Conservation (phyloP, 2,888 invertebrate species). For the Spisula subtruncata region DNA sequence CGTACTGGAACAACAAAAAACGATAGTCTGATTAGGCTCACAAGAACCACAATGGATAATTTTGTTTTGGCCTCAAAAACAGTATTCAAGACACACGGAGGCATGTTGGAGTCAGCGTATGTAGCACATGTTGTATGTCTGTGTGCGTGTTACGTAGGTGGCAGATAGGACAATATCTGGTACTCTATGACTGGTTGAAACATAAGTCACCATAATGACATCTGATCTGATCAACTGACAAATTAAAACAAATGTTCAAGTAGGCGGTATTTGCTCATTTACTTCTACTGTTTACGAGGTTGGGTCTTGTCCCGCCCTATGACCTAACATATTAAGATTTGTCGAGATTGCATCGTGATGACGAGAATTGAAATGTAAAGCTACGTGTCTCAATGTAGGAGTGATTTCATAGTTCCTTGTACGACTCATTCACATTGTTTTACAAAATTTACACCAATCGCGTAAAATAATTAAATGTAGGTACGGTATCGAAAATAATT, state of each 20-base stretch:
- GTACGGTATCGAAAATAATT: neutral
- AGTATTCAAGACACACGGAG: neutral
- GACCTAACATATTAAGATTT: neutral
- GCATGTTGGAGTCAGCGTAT: neutral
- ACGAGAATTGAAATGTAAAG: neutral
- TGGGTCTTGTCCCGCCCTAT: neutral
- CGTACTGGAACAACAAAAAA: too few relatives aligned
- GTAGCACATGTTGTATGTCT: neutral
- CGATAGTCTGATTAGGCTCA: too few relatives aligned
- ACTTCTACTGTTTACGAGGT: neutral
- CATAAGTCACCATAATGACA: neutral
- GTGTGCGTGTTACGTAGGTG: neutral
- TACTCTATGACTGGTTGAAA: neutral
- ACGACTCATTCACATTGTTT: neutral
- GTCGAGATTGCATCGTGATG: neutral
- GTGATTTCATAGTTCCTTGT: neutral
- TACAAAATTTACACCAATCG: neutral
- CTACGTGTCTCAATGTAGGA: neutral
- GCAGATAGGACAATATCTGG: neutral
- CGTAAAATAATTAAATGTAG: neutral
- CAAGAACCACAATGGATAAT: too few relatives aligned
- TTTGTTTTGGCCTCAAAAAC: too few relatives aligned
- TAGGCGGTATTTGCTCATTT: neutral
- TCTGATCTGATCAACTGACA: neutral
- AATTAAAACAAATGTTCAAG: slow-evolving; percentile 24